Percentiles rank a stretch among this genome's conserved stretches.
Conservation (phyloP, 2,888 invertebrate genomes). For the Eurois occulta region DNA sequence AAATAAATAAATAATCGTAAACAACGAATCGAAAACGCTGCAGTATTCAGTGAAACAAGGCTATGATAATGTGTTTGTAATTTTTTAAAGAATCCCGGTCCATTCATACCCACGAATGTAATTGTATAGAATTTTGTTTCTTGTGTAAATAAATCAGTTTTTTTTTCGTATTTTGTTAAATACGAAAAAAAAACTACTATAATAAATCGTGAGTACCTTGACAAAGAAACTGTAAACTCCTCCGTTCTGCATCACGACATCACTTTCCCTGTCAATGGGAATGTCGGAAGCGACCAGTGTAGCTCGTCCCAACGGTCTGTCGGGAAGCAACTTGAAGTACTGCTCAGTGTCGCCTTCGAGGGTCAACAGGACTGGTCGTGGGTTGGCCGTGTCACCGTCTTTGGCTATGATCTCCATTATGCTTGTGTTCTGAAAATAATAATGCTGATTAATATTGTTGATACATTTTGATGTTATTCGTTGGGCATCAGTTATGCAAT, state of each 20-base stretch:
- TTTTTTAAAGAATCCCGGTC: not conserved
- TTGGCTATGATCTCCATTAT: slow-evolving; percentile 93
- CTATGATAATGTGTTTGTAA: not conserved
- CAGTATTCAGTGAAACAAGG: not conserved
- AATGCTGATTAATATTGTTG: too few species aligned
- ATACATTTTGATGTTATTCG: too few species aligned
- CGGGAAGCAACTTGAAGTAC: slow-evolving; percentile 92
- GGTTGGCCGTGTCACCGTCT: slow-evolving; percentile 95
- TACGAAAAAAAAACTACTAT: not conserved
- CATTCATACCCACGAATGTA: not conserved
- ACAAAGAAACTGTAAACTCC: slow-evolving; percentile 94
- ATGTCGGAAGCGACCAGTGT: slow-evolving; percentile 91
- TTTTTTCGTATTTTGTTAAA: too few species aligned
- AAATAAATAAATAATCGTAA: not conserved
- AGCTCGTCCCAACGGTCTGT: slow-evolving; percentile 90
- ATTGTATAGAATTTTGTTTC: not conserved
- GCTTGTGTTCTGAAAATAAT: slow-evolving; percentile 90
- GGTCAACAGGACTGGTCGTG: slow-evolving; percentile 92
- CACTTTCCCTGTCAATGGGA: slow-evolving; percentile 94
- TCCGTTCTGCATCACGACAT: slow-evolving; percentile 93
- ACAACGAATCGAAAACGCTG: not conserved
- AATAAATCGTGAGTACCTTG: slow-evolving; percentile 80
- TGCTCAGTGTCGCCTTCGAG: slow-evolving; percentile 93
- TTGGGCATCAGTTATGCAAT: too few species aligned
- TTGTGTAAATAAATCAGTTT: too few species aligned